Evolutionary conservation across 35 echinoderm and acorn worm genomes (phyloP).

Genomic region (Ophioderma brevispina): DNA sequence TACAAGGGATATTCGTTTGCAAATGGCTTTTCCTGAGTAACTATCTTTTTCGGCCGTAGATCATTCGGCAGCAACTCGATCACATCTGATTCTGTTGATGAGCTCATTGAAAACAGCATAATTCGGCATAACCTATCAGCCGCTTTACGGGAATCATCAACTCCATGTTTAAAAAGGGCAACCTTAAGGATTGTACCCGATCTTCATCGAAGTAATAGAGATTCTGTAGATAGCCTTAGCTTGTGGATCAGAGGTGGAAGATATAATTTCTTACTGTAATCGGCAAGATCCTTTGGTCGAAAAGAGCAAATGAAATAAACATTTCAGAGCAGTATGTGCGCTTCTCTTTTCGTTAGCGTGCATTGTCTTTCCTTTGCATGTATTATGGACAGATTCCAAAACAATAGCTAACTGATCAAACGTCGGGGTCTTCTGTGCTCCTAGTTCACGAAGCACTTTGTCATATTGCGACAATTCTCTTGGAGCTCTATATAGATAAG

Average conservation of each 20-base stretch:
- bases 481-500: slow-evolving; percentile 15
- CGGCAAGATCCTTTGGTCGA: neutral
- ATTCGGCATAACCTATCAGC: neutral
- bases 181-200: neutral
- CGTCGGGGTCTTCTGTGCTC: neutral
- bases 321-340: neutral
- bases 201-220: slow-evolving; percentile 11
- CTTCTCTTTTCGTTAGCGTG: neutral
- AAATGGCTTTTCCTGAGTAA: neutral
- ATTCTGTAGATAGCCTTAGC: neutral
- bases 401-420: slow-evolving; percentile 23
- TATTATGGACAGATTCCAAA: neutral
- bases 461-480: neutral
- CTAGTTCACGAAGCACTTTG: neutral
- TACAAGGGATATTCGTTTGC: neutral
- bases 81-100: neutral
- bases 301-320: neutral
- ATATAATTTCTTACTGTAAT: neutral
- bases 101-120: neutral
- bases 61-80: neutral
- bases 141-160: neutral
- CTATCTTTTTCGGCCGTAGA: slow-evolving; percentile 1
- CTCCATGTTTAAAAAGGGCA: neutral
- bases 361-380: neutral
- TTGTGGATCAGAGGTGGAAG: neutral